Evolutionary conservation across 2,113 vertebrate genomes (phyloP), one percentile per base, ranked within the genome.

Genomic region (Eclectus roratus): DNA sequence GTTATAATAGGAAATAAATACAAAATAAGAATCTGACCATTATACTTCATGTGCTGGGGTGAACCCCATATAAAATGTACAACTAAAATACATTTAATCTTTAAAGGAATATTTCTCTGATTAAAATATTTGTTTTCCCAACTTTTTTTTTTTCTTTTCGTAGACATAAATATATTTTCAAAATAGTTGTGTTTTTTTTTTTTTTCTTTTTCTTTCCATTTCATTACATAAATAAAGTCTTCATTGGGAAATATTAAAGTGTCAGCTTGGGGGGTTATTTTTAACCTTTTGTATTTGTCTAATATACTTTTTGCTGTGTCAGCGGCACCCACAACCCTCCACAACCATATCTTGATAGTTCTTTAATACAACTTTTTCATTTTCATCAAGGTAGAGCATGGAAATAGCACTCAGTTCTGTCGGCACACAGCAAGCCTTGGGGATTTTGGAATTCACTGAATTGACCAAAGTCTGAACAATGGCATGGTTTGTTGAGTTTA

Each of bases 1-100:
- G 99, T 99, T 99, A 99, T 99, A 99, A 99, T 99, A 99, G 98
- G 97, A 99, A 99, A 99, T 99, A 99, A 99, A 99, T 99, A 99
- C 99, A 99, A 99, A 99, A 99, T 99, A 99, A 98, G 98, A 99
- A 99, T 99, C 99, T 99, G 98, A 99, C 98, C 99, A 99, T 99
- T 99, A 99, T 99, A 99, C 99, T 99, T 99, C 99, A 99, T 99
- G 99, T 98, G 98, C 98, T 99, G 99, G 99, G 98, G 98, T 99
- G 99, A 98, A 99, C 99, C 99, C 99, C 99, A 98, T 99, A 98
- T 99, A 99, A 98, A 99, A 99, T 99, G 98, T 99, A 99, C 99
- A 99, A 99, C 98, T 98, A 98, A 99, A 99, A 99, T 99, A 98
- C 98, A 98, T 98, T 99, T 99, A 98, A 99, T 99, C 99, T 99